A percentile compares a stretch with the other conserved stretches of the same genome.
Conservation (phyloP, 2,888 invertebrate species). For the Chloroclystis v-ata region DNA sequence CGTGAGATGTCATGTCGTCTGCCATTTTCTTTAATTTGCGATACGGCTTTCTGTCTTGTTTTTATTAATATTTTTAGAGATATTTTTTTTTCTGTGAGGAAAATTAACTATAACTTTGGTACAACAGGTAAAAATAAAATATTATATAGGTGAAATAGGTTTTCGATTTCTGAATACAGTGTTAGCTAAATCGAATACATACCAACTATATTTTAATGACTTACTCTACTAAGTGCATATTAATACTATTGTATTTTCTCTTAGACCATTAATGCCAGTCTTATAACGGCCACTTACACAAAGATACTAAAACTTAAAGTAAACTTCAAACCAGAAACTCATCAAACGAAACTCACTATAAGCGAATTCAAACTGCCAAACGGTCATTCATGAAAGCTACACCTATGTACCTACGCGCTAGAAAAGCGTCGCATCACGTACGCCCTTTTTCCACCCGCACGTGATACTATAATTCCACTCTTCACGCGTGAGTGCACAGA, state of each 20-base stretch:
- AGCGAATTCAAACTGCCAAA: not conserved
- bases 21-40: constrained; percentile 4
- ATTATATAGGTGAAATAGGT: no score
- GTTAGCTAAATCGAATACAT: no score
- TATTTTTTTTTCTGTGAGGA: not conserved
- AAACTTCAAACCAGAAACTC: not conserved
- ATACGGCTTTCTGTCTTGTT: not conserved
- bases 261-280: no score
- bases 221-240: no score
- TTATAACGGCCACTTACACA: no score
- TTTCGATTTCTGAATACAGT: no score
- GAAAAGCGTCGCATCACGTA: constrained; percentile 38
- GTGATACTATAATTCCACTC: constrained; percentile 62
- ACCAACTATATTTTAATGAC: no score
- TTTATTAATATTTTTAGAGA: not conserved
- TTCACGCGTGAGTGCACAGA: constrained; percentile 74
- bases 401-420: constrained; percentile 8
- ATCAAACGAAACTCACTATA: not conserved
- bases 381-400: constrained; percentile 4
- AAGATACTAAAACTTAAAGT: no score
- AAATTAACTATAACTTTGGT: no score
- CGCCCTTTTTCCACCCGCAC: constrained; percentile 48
- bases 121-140: no score
- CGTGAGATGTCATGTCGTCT: constrained; percentile 3
- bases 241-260: no score